Percentiles rank a stretch among this genome's conserved stretches.
Conservation (phyloP, 2,113 vertebrate genomes). For the Desmodus rotundus region DNA sequence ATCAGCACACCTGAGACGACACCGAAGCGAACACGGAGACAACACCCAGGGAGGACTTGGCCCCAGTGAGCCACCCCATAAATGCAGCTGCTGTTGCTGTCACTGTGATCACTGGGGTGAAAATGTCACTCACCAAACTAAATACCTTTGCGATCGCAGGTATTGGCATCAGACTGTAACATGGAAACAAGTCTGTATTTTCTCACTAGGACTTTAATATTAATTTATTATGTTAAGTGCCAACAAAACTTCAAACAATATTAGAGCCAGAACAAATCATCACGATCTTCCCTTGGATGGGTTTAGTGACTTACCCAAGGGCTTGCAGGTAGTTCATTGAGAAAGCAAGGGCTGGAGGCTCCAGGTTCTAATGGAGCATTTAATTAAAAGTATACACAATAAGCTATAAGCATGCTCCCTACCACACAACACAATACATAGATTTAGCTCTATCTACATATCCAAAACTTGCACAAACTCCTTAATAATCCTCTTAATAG, state of each 20-base stretch:
- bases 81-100: accelerated
- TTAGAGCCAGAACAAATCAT: background rate
- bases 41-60: background rate
- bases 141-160: background rate
- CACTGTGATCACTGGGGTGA: background rate
- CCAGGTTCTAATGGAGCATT: background rate
- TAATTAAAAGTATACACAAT: background rate
- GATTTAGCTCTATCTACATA: background rate
- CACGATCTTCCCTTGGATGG: background rate
- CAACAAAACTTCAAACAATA: background rate
- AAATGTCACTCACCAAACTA: background rate
- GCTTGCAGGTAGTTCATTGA: background rate
- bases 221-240: background rate
- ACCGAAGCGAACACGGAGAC: background rate
- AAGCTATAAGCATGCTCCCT: background rate
- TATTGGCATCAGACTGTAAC: background rate
- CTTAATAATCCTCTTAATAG: background rate
- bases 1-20: background rate
- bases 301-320: background rate
- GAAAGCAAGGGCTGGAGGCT: background rate
- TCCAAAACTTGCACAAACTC: background rate
- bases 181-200: background rate
- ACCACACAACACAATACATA: too few species aligned
- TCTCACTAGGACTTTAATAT: background rate
- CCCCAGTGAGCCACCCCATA: background rate